Evolutionary conservation across 2,797 vertebrate species (phyloP), one percentile per base, ranked within the genome.

Genomic region (Hapalemur alaotrensis): DNA sequence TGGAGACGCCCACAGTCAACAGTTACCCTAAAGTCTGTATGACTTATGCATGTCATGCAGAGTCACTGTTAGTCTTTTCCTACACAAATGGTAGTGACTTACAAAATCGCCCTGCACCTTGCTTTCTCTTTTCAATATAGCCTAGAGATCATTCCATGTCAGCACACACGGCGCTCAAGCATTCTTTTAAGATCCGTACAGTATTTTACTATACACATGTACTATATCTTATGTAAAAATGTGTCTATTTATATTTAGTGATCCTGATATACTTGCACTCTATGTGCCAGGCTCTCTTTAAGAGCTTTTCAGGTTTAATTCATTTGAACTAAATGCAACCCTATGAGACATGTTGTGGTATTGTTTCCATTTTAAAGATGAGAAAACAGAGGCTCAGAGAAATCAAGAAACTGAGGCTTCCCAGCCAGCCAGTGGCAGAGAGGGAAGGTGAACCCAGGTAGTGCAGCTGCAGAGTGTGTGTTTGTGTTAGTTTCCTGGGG

Each of bases 51-150:
- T 3, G 0, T 10, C 1, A 0, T 0, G 13, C 11, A 61, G 57
- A 17, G 1, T 13, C 59, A 20, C 41, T 7, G 0, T 25, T 17
- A 10, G 1, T 18, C 85, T 32, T 32, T 63, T 23, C 32, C 15
- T 69, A 0, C 0, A 1, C 12, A 15, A 7, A 2, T 1, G 57
- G 12, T 4, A 28, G 41, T 18, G 0, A 5, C 70, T 14, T 17
- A 11, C 0, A 0, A 1, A 30, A 4, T 3, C 15, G 9, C 46
- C 22, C 7, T 17, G 15, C 15, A 2, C 12, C 17, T 59, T 30
- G 65, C 23, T 61, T 23, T 50, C 30, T 32, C 14, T 30, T 75
- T 50, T 54, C 28, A 2, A 8, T 28, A 9, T 12, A 7, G 10
- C 35, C 18, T 46, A 28, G 69, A 14, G 5, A 25, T 76, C n/a